Percentiles rank a stretch among this genome's conserved stretches.
These are phyloP conservation scores for Molothrus aeneus DNA, from an alignment of 2,797 vertebrate species.

Conservation along the genomic window DNA sequence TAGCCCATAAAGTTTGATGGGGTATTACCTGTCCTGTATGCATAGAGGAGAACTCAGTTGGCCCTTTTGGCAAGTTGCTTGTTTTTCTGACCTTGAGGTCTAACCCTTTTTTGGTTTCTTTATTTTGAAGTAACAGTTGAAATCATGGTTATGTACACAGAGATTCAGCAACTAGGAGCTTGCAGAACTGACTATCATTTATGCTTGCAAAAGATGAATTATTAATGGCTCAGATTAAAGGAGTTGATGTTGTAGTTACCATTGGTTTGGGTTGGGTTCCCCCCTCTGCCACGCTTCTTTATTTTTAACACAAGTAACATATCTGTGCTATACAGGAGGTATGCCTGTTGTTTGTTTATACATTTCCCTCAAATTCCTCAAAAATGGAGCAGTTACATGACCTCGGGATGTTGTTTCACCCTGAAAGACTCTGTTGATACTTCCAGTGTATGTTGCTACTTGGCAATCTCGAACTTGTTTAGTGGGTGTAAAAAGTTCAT, in stretches of 20 bases:
- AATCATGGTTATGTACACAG: background rate
- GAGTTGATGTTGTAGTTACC: background rate
- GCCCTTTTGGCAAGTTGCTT: background rate
- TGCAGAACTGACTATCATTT: background rate
- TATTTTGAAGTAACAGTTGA: background rate
- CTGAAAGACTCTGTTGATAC: background rate
- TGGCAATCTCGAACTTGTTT: slow-evolving; percentile 29
- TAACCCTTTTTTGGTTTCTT: background rate
- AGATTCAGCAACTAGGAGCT: background rate
- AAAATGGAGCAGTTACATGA: slow-evolving; percentile 27
- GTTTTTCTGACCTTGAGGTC: background rate
- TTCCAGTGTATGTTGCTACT: background rate
- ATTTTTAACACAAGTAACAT: background rate
- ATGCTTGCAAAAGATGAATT: background rate
- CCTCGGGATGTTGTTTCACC: slow-evolving; percentile 1
- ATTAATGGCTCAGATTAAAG: background rate
- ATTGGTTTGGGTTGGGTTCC: background rate
- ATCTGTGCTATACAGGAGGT: background rate
- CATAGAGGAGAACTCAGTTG: background rate
- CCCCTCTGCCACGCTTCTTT: fast-evolving
- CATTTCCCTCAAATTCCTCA: background rate
- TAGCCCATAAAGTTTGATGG: background rate
- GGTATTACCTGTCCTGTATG: background rate
- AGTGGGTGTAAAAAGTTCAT: slow-evolving; percentile 54
- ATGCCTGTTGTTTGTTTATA: background rate